Conservation (phyloP, 2,888 invertebrate genomes). For the Conus canariensis region DNA sequence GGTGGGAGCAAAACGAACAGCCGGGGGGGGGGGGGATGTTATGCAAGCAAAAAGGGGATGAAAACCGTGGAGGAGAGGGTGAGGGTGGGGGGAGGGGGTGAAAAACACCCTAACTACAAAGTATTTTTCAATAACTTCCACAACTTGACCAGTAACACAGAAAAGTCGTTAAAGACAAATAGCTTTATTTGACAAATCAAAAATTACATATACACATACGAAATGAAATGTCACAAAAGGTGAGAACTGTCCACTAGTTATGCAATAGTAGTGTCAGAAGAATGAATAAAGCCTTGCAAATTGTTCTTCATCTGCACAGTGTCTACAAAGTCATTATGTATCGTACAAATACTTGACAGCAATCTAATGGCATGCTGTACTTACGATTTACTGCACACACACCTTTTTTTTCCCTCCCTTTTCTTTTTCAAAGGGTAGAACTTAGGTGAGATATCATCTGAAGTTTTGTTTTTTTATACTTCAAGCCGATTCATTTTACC, state of each 20-base stretch:
- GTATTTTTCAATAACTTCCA: background rate
- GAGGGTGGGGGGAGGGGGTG: no score
- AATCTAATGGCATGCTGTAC: background rate
- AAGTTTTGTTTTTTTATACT: background rate
- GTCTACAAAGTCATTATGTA: slow-evolving; percentile 9
- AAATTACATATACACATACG: slow-evolving; percentile 53
- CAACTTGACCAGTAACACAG: background rate
- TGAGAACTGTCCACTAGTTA: slow-evolving; percentile 43
- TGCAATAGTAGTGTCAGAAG: slow-evolving; percentile 34
- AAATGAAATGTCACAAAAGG: slow-evolving; percentile 45
- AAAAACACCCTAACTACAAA: no score
- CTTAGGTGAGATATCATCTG: background rate
- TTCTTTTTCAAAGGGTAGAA: no score
- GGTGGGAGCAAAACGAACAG: no score
- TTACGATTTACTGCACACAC: slow-evolving; percentile 8
- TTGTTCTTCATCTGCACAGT: background rate
- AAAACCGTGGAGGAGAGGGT: no score
- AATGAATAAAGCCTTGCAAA: slow-evolving; percentile 27
- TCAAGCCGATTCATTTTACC: background rate
- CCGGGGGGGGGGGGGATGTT: no score
- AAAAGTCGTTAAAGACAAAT: slow-evolving; percentile 52
- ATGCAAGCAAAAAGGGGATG: no score
- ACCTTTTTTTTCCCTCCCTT: background rate
- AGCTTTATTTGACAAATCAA: slow-evolving; percentile 58
- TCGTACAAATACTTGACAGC: background rate